Base-by-base conservation (phyloP, 2,888 invertebrate genomes). In the Torymus aiolomorphi region DNA sequence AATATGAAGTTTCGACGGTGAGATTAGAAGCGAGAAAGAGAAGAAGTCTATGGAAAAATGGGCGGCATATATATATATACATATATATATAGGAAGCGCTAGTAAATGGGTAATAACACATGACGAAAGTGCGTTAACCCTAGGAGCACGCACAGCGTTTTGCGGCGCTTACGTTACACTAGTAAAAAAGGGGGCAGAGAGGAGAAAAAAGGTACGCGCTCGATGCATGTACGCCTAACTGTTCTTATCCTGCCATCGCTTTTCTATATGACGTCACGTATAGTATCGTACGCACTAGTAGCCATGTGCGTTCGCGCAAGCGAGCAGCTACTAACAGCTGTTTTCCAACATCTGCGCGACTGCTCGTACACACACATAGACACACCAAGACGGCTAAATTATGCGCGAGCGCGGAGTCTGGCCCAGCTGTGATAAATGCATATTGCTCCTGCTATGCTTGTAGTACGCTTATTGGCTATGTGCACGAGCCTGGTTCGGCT, bases 201-300 rank as follows among this genome's bases (percentile, higher is more conserved):
- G 49, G 42, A 14, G 12, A n/a, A 59, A 62, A 78, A 3, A 31
- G n/a, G 42, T 42, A 42, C 10, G 49, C n/a, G 20, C n/a, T n/a
- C 20, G 62, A 18, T 18, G 31, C 51, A 49, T 16, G 24, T 14
- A 20, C 42, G 49, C n/a, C 73, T 66, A 69, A 63, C 67, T 62
- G 13, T 75, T 56, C 72, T 71, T 80, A 76, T 79, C 61, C 56
- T 76, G 77, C 71, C 73, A 83, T 85, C 84, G 80, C 77, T 76
- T 52, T 57, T 78, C 67, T 84, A 42, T 1, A 42, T 42, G 86
- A 87, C 87, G 87, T 88, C 86, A 87, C 85, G 83, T 54, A 52
- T n/a, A 31, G 31, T 31, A 42, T 42, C 5, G 2, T 31, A 24
- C 52, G 18, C 2, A 78, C 73, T 75, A 2, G 59, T 61, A 31